Base-by-base conservation (phyloP, 1,140 invertebrate species). In the Armadillidium nasatum region DNA sequence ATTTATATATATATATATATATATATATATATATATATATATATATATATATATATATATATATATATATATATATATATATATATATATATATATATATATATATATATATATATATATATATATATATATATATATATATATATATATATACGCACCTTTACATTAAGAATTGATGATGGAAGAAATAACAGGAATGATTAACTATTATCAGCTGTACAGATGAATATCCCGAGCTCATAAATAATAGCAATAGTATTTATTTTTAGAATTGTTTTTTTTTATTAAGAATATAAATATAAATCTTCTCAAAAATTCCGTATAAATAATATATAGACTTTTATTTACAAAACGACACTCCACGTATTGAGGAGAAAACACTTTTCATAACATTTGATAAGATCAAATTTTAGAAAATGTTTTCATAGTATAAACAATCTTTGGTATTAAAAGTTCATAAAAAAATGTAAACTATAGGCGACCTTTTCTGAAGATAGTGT, bases 361-460 rank as follows among this genome's bases (percentile, higher is more conserved):
- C 11, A 60, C 50, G 7, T 4, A 15, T 4, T 13, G 11, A 60
- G 19, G 50, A 4, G 50, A 60, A 60, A 60, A 19, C 50, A 60
- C 50, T 60, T 60, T 60, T 60, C 50, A 60, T 15, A 60, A 60
- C 19, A 60, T 60, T 60, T 60, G 50, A 60, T 13, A 15, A 60
- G 7, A 60, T 3, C 50, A 60, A 60, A 60, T 60, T 60, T 60
- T 60, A 60, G 50, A 60, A 60, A 60, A 60, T 60, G 50, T 19
- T 23, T 21, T 33, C 23, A 1, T 4, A 21, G 54, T 60, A 15
- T 60, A 70, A 11, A 23, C 68, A 22, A 33, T 33, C 19, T 70
- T 33, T 70, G 68, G 68, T 33, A 70, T 22, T 2, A 15, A 60
- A 60, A 60, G 54, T 60, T 60, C 54, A n/a, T 60, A 15, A 60